phyloP scores from a whole-genome alignment of 37 sponge, comb jelly and placozoan species.

The Geodia barretti region DNA sequence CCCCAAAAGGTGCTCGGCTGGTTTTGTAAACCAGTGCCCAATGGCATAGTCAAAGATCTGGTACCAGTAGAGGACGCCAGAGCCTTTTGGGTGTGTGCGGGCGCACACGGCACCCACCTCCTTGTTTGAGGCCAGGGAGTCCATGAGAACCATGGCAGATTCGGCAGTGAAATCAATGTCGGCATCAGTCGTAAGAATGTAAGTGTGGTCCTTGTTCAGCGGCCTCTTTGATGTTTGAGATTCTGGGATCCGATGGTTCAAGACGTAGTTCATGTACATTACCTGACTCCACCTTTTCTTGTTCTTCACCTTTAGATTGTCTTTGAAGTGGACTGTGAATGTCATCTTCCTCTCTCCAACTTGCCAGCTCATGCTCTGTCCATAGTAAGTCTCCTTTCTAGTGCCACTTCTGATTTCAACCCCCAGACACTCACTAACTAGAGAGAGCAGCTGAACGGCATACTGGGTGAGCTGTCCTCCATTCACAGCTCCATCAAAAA shows the following conservation, averaged over 20 bases:
- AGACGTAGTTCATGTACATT: slow-evolving; percentile 91
- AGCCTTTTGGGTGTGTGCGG: slow-evolving; percentile 82
- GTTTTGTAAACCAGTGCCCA: slow-evolving; percentile 89
- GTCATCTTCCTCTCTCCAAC: slow-evolving; percentile 30
- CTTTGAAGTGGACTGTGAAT: slow-evolving; percentile 76
- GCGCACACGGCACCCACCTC: slow-evolving; percentile 86
- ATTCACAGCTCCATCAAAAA: slow-evolving; percentile 72
- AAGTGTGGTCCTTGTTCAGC: slow-evolving; percentile 57
- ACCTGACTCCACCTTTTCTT: slow-evolving; percentile 93
- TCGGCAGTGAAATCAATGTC: slow-evolving; percentile 84
- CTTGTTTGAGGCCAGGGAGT: slow-evolving; percentile 64
- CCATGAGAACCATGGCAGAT: slow-evolving; percentile 73
- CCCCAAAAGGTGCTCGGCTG: slow-evolving; percentile 81
- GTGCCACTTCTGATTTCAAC: slow-evolving; percentile 16
- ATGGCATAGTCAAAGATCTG: slow-evolving; percentile 89
- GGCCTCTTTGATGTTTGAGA: background rate
- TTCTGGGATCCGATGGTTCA: slow-evolving; percentile 48
- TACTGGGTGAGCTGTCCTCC: slow-evolving; percentile 59
- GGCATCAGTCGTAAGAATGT: slow-evolving; percentile 92
- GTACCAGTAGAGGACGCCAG: slow-evolving; percentile 85
- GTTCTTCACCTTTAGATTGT: slow-evolving; percentile 65
- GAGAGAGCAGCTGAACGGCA: slow-evolving; percentile 71
- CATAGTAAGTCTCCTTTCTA: slow-evolving; percentile 77
- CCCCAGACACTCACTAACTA: slow-evolving; percentile 59
- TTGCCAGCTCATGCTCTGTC: slow-evolving; percentile 65